Evolutionary conservation across 2,888 invertebrate genomes (phyloP).

Genomic region (Lumbricus terrestris): DNA sequence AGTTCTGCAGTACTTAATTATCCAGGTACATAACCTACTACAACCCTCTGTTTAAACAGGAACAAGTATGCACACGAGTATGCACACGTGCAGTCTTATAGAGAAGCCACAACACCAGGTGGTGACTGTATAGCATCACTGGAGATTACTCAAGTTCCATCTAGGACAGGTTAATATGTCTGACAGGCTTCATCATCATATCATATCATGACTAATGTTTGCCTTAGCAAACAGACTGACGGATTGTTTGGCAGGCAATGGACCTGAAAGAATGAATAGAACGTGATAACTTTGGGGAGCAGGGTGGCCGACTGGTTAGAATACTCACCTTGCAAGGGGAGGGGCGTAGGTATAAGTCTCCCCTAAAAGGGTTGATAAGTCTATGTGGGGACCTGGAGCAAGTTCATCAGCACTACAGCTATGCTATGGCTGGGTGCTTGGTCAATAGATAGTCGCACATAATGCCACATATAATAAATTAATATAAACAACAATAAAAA

Average conservation of each 20-base stretch:
- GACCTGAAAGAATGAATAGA: neutral
- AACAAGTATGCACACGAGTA: neutral
- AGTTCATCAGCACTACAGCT: no score
- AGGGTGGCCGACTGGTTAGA: no score
- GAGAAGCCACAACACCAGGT: neutral
- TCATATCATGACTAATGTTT: neutral
- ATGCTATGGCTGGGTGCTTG: no score
- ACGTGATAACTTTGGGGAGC: neutral
- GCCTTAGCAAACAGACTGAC: neutral
- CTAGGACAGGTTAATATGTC: neutral
- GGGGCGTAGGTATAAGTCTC: no score
- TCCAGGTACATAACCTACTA: neutral
- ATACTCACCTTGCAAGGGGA: no score
- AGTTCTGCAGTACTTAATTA: neutral
- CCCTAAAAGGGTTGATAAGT: no score
- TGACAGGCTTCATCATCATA: neutral
- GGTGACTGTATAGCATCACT: neutral
- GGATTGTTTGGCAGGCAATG: neutral
- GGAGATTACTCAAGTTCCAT: neutral
- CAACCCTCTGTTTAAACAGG: neutral
- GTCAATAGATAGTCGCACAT: no score
- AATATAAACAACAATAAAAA: no score
- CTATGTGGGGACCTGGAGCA: no score
- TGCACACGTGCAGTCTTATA: neutral
- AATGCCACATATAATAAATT: no score